These are phyloP conservation scores for Acropternis orthonyx DNA, from an alignment of 2,797 vertebrate genomes.

Conservation along the genomic window DNA sequence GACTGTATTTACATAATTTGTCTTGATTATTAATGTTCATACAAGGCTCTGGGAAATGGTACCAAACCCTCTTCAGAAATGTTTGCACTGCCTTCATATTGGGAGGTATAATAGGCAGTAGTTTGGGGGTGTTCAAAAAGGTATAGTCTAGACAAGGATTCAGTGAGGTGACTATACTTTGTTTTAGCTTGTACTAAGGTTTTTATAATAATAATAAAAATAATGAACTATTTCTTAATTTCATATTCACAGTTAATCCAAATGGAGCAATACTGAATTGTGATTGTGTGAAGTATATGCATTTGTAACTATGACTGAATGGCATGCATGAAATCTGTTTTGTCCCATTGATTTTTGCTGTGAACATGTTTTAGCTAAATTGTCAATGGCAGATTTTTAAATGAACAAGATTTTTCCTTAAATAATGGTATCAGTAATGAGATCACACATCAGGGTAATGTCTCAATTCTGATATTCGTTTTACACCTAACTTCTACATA, in stretches of 20 bases:
- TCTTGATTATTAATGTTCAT: not conserved
- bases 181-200: not conserved
- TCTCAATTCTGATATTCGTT: not conserved
- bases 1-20: not conserved
- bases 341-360: not conserved
- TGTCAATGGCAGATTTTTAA: not conserved
- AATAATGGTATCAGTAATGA: not conserved
- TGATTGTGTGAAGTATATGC: not conserved
- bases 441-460: not conserved
- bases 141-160: not conserved
- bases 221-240: not conserved
- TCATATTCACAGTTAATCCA: not conserved
- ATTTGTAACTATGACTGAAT: not conserved
- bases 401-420: not conserved
- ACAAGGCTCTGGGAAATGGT: not conserved
- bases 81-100: not conserved
- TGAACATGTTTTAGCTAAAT: not conserved
- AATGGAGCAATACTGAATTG: not conserved
- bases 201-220: not conserved
- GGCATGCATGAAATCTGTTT: not conserved
- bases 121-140: not conserved
- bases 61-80: not conserved
- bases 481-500: not conserved
- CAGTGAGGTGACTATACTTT: not conserved
- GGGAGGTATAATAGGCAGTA: not conserved